Evolutionary conservation across 2,797 vertebrate species (phyloP), one percentile per base, ranked within the genome.

Genomic region (Coracias cyanogaster): DNA sequence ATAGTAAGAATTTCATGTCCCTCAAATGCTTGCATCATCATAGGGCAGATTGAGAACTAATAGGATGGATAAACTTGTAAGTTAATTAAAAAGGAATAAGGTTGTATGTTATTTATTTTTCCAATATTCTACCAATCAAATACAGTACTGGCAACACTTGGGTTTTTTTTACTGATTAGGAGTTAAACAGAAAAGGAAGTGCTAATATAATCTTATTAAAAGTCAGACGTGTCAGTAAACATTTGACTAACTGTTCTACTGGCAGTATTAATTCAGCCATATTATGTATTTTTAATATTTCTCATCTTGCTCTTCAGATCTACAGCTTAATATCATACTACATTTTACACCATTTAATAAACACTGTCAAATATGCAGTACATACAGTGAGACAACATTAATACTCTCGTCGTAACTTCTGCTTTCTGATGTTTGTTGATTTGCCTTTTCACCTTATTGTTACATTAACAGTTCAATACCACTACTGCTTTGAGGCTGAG

Each of bases 1-100:
- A 71, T 3, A 0, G 11, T 39, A 72, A 49, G 35, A 2, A 2
- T 31, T 72, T 61, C 48, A 55, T 0, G 0, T 33, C 65, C 54
- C 77, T 49, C 46, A 20, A 54, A 48, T 26, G 25, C 15, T 31
- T 66, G 31, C 17, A 33, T 39, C 60, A 12, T 31, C 10, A 55
- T 8, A n/a, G 2, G 7, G 35, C 4, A 54, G 41, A 49, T 81
- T 54, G 13, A 77, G 41, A 71, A 86, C 9, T 22, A 28, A 1
- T 31, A 49, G 29, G 31, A 77, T 26, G 39, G 17, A 77, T 45
- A 77, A 85, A 85, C 16, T 35, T 2, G 4, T 18, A 78, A 12
- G 12, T n/a, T 58, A 37, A n/a, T 74, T 71, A 33, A 60, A 81
- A 84, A 84, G 43, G 3, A 46, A 2, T 17, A 14, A 49, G 39